Conservation (phyloP, 2,113 vertebrate species). For the Uria lomvia region DNA sequence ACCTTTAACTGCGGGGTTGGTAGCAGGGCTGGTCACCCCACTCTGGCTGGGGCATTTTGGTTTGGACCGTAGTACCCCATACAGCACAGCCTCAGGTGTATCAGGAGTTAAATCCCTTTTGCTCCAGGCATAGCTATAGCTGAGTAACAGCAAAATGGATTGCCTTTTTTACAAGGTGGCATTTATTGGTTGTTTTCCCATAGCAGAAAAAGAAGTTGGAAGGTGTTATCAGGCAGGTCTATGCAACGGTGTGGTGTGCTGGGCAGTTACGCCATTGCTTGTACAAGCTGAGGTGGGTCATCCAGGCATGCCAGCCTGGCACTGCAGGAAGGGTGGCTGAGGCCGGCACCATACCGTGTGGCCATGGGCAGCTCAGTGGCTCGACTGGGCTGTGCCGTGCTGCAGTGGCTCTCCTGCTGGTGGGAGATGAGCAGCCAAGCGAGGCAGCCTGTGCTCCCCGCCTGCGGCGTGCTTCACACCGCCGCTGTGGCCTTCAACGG, state of each 20-base stretch:
- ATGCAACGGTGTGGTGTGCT: rapidly evolving
- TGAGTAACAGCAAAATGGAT: background rate
- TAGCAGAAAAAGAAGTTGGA: background rate
- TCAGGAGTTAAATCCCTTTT: background rate
- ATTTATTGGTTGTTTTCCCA: background rate
- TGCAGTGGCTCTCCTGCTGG: background rate
- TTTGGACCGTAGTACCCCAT: background rate
- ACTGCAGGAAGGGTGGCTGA: background rate
- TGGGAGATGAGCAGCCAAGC: background rate
- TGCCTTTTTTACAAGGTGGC: background rate
- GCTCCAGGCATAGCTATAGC: background rate
- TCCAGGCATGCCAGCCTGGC: background rate
- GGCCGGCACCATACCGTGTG: background rate
- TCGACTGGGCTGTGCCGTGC: background rate
- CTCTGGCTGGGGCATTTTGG: background rate
- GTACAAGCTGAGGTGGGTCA: background rate
- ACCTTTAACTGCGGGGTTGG: background rate
- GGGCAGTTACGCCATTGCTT: background rate
- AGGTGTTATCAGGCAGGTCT: background rate
- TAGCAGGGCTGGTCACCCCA: background rate
- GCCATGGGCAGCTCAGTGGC: background rate
- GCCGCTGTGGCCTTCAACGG: background rate
- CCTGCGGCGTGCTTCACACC: background rate
- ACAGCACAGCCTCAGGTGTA: background rate
- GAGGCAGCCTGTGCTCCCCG: no score